phyloP scores from a whole-genome alignment of 2,113 vertebrate species.

The Anhinga anhinga region DNA sequence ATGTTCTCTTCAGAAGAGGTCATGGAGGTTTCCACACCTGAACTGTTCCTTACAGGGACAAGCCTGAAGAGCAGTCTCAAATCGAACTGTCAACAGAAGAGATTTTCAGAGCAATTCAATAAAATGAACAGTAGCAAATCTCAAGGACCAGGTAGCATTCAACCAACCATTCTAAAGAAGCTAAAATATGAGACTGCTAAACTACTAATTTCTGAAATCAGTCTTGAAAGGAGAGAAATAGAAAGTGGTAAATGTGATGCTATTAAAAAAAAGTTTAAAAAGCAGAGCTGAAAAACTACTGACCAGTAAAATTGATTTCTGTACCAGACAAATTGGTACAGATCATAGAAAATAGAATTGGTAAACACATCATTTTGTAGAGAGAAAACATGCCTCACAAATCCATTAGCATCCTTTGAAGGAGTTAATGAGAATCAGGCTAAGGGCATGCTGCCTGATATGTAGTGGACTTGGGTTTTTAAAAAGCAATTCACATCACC shows the following conservation, averaged over 20 bases:
- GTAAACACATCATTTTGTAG: constrained; percentile 45
- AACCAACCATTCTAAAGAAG: constrained; percentile 31
- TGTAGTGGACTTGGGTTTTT: neutral
- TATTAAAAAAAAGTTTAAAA: neutral
- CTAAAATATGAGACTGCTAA: constrained; percentile 33
- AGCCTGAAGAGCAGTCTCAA: constrained; percentile 1
- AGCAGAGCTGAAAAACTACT: constrained; percentile 26
- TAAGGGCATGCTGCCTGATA: neutral
- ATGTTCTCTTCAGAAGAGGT: constrained; percentile 34
- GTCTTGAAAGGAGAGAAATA: constrained; percentile 14
- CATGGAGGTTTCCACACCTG: neutral
- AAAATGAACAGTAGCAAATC: neutral
- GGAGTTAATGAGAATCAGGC: constrained; percentile 25
- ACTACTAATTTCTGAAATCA: constrained; percentile 47
- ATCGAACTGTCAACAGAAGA: neutral
- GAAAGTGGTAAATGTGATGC: neutral
- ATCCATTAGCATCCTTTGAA: constrained; percentile 41
- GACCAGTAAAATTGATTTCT: constrained; percentile 61
- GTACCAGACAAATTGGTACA: constrained; percentile 31
- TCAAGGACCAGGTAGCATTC: constrained; percentile 43
- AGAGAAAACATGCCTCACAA: constrained; percentile 23
- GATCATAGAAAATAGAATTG: constrained; percentile 35
- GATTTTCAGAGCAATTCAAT: constrained; percentile 35
- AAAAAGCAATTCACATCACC: neutral
- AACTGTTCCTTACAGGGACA: neutral